Conservation (phyloP, 2,888 invertebrate genomes). For the Adelphocoris suturalis region DNA sequence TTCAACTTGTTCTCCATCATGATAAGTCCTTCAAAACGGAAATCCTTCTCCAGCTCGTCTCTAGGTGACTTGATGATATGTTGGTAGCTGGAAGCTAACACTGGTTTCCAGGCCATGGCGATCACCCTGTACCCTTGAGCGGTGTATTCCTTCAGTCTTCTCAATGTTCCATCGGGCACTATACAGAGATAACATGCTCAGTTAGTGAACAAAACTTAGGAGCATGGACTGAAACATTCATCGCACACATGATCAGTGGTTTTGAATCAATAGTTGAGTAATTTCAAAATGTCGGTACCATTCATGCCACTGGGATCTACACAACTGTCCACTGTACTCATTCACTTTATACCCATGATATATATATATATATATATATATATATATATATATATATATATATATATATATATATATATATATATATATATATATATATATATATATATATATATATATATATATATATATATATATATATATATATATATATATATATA, state of each 20-base stretch:
- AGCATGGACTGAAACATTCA: not conserved
- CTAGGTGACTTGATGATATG: slow-evolving; percentile 81
- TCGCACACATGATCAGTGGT: not conserved
- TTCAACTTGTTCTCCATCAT: slow-evolving; percentile 83
- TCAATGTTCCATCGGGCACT: slow-evolving; percentile 84
- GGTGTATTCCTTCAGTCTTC: slow-evolving; percentile 86
- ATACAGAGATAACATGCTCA: slow-evolving; percentile 73
- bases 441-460: no score
- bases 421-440: no score
- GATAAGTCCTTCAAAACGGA: slow-evolving; percentile 79
- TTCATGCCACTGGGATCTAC: no score
- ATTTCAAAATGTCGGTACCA: no score
- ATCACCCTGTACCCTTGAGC: slow-evolving; percentile 92
- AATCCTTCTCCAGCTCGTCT: slow-evolving; percentile 79
- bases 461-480: no score
- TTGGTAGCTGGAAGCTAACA: slow-evolving; percentile 82
- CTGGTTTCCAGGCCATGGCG: slow-evolving; percentile 85
- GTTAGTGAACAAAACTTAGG: not conserved
- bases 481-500: no score
- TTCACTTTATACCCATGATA: no score
- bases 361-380: no score
- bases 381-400: no score
- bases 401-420: no score
- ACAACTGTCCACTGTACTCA: no score
- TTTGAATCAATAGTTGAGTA: no score